These are phyloP conservation scores for Garrulus glandarius DNA, from an alignment of 2,797 vertebrate genomes.

Conservation along the genomic window DNA sequence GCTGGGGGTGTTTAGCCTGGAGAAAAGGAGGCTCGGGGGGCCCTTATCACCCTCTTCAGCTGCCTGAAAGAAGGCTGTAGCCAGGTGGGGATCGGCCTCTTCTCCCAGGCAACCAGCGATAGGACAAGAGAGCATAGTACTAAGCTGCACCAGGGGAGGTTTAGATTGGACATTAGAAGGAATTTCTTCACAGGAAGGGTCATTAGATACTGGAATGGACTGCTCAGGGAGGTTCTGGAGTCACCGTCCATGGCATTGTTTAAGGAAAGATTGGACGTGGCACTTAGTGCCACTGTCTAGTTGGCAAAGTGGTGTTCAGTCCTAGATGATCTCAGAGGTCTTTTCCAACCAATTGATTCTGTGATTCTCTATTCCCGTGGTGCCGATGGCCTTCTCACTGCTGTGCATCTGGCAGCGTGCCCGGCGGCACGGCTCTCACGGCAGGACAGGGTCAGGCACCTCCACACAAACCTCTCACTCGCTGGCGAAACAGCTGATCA, in stretches of 20 bases:
- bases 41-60: background rate
- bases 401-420: background rate
- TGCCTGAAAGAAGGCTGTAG: background rate
- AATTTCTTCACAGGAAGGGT: background rate
- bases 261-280: background rate
- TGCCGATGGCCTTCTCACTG: accelerated
- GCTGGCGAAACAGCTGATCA: background rate
- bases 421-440: accelerated
- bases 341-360: background rate
- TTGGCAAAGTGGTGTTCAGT: background rate
- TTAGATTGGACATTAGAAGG: background rate
- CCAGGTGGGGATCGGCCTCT: background rate
- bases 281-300: background rate
- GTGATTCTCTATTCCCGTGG: background rate
- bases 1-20: background rate
- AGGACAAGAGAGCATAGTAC: too few relatives aligned
- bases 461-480: accelerated
- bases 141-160: background rate
- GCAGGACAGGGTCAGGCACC: background rate
- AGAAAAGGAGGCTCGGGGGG: background rate
- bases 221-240: background rate
- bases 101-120: background rate
- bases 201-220: background rate
- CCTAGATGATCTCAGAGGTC: background rate
- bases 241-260: background rate